These are phyloP conservation scores for Clarias magur DNA, from an alignment of 2,113 vertebrate genomes.

Conservation along the genomic window DNA sequence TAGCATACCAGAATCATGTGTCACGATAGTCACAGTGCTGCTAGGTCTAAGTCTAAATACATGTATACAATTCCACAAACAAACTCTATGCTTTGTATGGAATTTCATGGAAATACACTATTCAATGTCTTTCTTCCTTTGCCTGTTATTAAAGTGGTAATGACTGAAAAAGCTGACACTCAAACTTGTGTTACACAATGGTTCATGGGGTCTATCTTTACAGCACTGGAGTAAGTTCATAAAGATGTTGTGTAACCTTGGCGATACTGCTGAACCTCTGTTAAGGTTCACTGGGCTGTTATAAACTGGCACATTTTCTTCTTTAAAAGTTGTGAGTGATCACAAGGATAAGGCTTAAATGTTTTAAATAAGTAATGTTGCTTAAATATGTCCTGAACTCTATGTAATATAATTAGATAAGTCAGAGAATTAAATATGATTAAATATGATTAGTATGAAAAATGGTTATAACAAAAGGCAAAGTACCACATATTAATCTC, in stretches of 20 bases:
- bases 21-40: neutral
- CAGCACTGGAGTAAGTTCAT: conserved; percentile 62
- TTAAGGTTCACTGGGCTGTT: conserved; percentile 46
- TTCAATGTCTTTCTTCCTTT: neutral
- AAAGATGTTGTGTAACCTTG: conserved; percentile 68
- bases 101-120: neutral
- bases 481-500: neutral
- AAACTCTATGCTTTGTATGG: neutral
- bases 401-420: no score
- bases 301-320: conserved; percentile 24
- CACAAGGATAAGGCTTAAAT: neutral
- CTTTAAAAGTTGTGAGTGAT: neutral
- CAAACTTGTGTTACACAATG: conserved; percentile 54
- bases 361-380: neutral
- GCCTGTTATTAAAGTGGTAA: neutral
- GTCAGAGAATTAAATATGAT: neutral
- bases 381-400: neutral
- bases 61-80: neutral
- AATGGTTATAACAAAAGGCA: neutral
- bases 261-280: conserved; percentile 26
- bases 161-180: conserved; percentile 20
- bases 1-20: neutral
- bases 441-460: neutral
- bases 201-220: conserved; percentile 72
- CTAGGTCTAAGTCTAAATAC: neutral